Evolutionary conservation across 2,113 vertebrate genomes (phyloP).

Genomic region (Syngnathoides biaculeatus): DNA sequence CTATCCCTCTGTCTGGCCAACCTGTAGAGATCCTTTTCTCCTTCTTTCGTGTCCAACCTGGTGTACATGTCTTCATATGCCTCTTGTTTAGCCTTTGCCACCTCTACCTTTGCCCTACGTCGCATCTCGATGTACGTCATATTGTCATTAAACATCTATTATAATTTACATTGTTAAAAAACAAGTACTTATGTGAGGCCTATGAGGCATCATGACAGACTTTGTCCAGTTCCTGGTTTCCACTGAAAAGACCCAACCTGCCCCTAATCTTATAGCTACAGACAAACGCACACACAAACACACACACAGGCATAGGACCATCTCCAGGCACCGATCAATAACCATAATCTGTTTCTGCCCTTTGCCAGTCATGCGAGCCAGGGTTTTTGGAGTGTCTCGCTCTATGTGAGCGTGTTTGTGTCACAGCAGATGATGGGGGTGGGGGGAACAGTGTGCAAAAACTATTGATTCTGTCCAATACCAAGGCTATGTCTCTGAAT

Average conservation of each 20-base stretch:
- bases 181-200: constrained; percentile 11
- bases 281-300: constrained; percentile 18
- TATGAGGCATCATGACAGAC: constrained; percentile 41
- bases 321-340: constrained; percentile 88
- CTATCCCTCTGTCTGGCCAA: too few species aligned
- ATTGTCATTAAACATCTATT: constrained; percentile 31
- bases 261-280: constrained; percentile 25
- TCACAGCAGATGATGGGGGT: constrained; percentile 53
- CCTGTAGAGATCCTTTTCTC: too few species aligned
- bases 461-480: constrained; percentile 78
- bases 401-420: constrained; percentile 50
- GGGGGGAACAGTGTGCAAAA: constrained; percentile 72
- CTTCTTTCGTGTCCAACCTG: too few species aligned
- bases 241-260: constrained; percentile 52
- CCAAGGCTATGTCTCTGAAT: constrained; percentile 72
- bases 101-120: too few species aligned
- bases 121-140: too few species aligned
- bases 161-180: constrained; percentile 37
- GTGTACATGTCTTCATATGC: too few species aligned
- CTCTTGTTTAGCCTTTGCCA: too few species aligned
- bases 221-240: constrained; percentile 47
- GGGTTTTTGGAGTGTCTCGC: constrained; percentile 79
- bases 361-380: constrained; percentile 86
- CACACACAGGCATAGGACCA: neutral
- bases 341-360: constrained; percentile 92